Base-by-base conservation (phyloP, 1,140 invertebrate species). In the Drosophila navojoa region DNA sequence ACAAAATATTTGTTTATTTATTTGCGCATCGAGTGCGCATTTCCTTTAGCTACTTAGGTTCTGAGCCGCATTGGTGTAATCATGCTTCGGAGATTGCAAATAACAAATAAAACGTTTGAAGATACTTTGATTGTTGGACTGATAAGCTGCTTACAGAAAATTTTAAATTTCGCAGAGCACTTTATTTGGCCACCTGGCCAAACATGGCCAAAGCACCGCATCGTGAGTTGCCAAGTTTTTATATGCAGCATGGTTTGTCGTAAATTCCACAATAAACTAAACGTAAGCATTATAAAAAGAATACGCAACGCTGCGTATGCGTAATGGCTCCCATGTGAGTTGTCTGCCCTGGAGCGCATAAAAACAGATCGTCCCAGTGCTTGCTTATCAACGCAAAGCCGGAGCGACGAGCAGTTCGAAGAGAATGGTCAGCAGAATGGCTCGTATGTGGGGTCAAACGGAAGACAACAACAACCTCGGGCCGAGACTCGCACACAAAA, bases 241-340 rank as follows among this genome's bases (percentile, higher is more conserved):
- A 86, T 90, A 77, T 76, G 74, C 60, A 49, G 77, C 73, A 89
- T 84, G 82, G 81, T 62, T 72, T 70, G 84, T 87, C 84, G 84
- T 87, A 89, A 89, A 89, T 76, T 61, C 45, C 70, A 89, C 84
- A 82, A 87, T 87, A 87, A 87, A 87, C 85, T 69, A 84, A 87
- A 77, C 79, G 79, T 80, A 71, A 82, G 82, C 74, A 81, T 59
- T 49, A 16, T 15, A 38, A 52, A 62, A 58, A 40, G 40, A 50
- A 69, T 35, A 59, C 16, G 57, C 71, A 68, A 86, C 78, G 60
- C 58, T 60, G 82, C 82, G 82, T 87, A 86, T 86, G 67, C 82
- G 79, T 87, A 77, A 87, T 75, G 70, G 67, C 73, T 63, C 84
- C 82, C 79, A 62, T 38, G 71, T 53, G 82, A 59, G 44, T 50